Percentiles rank a stretch among this genome's conserved stretches.
Evolutionary conservation across 2,113 vertebrate species (phyloP).

Genomic region (Aspiorhynchus laticeps): DNA sequence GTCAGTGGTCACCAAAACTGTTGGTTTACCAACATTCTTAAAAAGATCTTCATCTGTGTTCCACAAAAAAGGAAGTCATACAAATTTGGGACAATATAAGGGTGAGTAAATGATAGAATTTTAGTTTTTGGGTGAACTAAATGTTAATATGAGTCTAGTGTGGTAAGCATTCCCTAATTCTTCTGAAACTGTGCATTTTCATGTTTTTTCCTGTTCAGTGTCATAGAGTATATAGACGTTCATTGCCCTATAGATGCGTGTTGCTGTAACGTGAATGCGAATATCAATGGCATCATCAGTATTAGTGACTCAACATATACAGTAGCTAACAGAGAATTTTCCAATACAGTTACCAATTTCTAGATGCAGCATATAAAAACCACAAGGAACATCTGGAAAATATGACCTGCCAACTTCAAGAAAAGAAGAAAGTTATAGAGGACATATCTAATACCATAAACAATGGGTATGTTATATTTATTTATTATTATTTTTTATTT

Average conservation of each 20-base stretch:
- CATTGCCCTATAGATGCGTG: background rate
- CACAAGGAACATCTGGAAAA: constrained; percentile 95
- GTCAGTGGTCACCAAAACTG: background rate
- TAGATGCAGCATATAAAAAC: constrained; percentile 97
- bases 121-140: background rate
- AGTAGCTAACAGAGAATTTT: constrained; percentile 20
- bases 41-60: background rate
- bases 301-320: background rate
- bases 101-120: background rate
- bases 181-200: background rate
- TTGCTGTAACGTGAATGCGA: background rate
- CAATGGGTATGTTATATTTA: constrained; percentile 78
- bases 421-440: constrained; percentile 93
- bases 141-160: background rate
- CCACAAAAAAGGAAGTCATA: background rate
- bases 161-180: background rate
- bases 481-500: background rate
- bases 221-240: background rate
- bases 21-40: background rate
- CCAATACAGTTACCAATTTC: constrained; percentile 90
- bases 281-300: background rate
- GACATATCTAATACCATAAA: constrained; percentile 90
- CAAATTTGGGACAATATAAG: background rate
- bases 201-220: background rate
- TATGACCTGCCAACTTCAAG: constrained; percentile 92